Evolutionary conservation across 2,888 invertebrate species (phyloP).

Genomic region (Calameuta pallipes): DNA sequence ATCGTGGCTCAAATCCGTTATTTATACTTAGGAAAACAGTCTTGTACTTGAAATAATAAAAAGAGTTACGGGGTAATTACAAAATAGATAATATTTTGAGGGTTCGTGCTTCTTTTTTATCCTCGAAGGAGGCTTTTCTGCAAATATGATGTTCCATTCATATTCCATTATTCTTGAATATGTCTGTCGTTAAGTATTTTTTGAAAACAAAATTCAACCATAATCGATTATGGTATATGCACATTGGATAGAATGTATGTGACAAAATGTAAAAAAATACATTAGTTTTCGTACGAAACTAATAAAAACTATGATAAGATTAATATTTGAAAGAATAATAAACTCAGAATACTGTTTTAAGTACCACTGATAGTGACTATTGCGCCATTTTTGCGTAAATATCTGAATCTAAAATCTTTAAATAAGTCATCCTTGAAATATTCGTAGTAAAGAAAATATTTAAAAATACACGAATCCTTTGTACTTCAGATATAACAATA

Average conservation of each 20-base stretch:
- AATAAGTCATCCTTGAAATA: background rate
- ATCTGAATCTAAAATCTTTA: too few relatives aligned
- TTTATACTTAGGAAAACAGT: background rate
- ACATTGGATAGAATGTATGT: background rate
- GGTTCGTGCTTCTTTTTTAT: constrained; percentile 11
- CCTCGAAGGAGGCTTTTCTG: constrained; percentile 16
- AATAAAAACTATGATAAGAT: background rate
- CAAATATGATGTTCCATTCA: constrained; percentile 10
- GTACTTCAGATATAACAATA: background rate
- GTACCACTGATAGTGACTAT: background rate
- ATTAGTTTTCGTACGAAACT: background rate
- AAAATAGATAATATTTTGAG: background rate
- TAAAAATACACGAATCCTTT: background rate
- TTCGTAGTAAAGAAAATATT: background rate
- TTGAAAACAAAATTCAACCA: background rate
- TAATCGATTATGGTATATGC: background rate
- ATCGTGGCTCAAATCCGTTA: background rate
- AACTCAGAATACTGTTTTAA: background rate
- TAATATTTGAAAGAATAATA: background rate
- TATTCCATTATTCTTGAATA: background rate
- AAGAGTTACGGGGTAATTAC: background rate
- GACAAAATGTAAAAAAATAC: background rate
- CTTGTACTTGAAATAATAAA: background rate
- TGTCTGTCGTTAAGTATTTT: background rate
- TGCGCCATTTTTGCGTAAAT: too few relatives aligned